Conservation (phyloP, 2,888 invertebrate genomes). For the Platerodrilus igneus region DNA sequence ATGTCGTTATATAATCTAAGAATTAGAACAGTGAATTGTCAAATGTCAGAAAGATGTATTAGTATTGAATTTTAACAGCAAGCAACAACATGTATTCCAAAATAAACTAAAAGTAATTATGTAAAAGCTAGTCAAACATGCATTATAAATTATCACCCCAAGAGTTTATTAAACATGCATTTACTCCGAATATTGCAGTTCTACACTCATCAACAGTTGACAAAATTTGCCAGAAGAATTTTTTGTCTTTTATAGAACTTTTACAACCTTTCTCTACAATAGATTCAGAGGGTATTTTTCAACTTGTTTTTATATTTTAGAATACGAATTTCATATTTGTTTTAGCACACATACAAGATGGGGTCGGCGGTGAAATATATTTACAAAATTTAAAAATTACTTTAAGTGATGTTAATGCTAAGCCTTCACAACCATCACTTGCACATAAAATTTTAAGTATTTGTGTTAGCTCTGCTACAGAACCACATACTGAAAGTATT, state of each 20-base stretch:
- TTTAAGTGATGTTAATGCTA: conserved; percentile 75
- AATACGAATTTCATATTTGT: too few relatives aligned
- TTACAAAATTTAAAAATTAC: conserved; percentile 74
- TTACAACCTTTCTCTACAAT: conserved; percentile 83
- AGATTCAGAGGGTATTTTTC: conserved; percentile 63
- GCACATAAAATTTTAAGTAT: conserved; percentile 77
- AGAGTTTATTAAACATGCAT: conserved; percentile 85
- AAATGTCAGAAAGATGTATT: too few relatives aligned
- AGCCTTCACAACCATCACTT: conserved; percentile 74
- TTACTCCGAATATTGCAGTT: conserved; percentile 85
- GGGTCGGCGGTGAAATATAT: conserved; percentile 66
- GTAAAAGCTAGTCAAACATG: too few relatives aligned
- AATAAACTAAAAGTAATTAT: too few relatives aligned
- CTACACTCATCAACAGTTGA: conserved; percentile 80
- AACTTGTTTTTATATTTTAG: conserved; percentile 16
- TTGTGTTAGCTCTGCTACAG: conserved; percentile 42
- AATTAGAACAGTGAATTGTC: too few relatives aligned
- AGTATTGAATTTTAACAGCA: too few relatives aligned
- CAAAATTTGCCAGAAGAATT: conserved; percentile 81
- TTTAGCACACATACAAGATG: conserved; percentile 78
- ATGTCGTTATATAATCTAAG: too few relatives aligned
- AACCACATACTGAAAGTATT: conserved; percentile 34
- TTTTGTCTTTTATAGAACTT: conserved; percentile 83
- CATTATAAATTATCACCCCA: conserved; percentile 66
- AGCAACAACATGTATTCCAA: too few relatives aligned